phyloP scores from a whole-genome alignment of 1,140 invertebrate species.

The Papilio aristodemus region DNA sequence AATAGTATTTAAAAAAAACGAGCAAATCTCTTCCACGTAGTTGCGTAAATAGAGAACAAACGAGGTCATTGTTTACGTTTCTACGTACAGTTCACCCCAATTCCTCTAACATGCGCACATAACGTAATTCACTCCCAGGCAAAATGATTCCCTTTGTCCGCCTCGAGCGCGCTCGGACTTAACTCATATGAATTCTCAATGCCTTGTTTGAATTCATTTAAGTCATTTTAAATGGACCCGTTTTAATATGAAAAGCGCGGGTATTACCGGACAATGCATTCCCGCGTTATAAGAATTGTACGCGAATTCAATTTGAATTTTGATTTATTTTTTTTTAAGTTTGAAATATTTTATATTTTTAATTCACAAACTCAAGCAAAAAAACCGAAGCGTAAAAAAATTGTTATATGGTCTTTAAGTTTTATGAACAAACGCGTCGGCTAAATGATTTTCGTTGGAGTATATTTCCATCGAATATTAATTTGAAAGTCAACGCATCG shows the following conservation, averaged over 20 bases:
- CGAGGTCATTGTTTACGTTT: conserved; percentile 35
- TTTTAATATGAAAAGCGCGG: conserved; percentile 23
- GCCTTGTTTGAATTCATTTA: conserved; percentile 28
- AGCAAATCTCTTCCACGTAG: not conserved
- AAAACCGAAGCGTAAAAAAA: too few species aligned
- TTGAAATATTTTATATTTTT: not conserved
- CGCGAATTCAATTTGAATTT: conserved; percentile 1
- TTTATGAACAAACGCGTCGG: too few species aligned
- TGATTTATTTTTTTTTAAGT: not conserved
- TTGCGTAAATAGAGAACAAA: conserved; percentile 30
- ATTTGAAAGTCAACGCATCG: conserved; percentile 50
- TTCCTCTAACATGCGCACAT: conserved; percentile 41
- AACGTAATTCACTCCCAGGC: conserved; percentile 45
- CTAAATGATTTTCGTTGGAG: too few species aligned
- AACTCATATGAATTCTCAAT: conserved; percentile 30
- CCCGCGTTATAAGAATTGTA: conserved; percentile 3
- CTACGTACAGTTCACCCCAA: conserved; percentile 35
- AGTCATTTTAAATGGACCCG: conserved; percentile 26
- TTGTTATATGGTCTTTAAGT: too few species aligned
- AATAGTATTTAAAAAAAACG: too few species aligned
- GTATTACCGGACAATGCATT: conserved; percentile 26
- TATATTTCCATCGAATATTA: conserved; percentile 56
- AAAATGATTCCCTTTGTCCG: conserved; percentile 49
- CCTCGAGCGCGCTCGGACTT: conserved; percentile 13
- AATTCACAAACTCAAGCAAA: too few species aligned